phyloP scores from a whole-genome alignment of 1,140 invertebrate species.

The Cepaea nemoralis region DNA sequence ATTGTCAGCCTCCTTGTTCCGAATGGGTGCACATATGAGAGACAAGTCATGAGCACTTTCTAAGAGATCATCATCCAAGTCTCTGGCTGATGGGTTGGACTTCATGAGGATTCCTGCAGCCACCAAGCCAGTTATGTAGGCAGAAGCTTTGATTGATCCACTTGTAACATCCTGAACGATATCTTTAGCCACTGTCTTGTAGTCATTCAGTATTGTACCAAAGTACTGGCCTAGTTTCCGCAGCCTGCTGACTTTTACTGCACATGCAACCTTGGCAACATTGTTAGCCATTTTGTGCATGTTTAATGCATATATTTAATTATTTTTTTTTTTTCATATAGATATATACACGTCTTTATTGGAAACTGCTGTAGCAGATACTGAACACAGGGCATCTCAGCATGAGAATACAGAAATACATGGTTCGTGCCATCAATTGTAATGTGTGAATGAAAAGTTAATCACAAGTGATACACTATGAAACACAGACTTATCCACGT shows the following conservation, averaged over 20 bases:
- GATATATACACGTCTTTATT: too few species aligned
- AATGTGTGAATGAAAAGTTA: too few species aligned
- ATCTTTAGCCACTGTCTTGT: constrained; percentile 70
- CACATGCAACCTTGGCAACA: background rate
- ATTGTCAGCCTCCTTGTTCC: constrained; percentile 76
- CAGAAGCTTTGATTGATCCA: constrained; percentile 66
- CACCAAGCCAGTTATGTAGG: constrained; percentile 56
- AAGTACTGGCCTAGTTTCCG: constrained; percentile 57
- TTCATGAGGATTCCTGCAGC: constrained; percentile 55
- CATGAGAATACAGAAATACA: too few species aligned
- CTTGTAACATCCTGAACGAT: constrained; percentile 64
- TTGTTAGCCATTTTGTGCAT: background rate
- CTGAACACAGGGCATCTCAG: too few species aligned
- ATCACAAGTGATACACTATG: too few species aligned
- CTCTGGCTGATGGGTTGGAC: constrained; percentile 78
- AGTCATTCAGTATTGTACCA: constrained; percentile 68
- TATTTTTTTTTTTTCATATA: too few species aligned
- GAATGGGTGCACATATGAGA: constrained; percentile 77
- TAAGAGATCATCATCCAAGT: constrained; percentile 77
- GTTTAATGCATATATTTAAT: too few species aligned
- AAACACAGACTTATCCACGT: too few species aligned
- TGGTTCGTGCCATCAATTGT: too few species aligned
- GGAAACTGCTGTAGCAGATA: too few species aligned
- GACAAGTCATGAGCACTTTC: constrained; percentile 77
- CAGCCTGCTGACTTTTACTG: constrained; percentile 2